Base-by-base conservation (phyloP, 2,113 vertebrate genomes). In the Carollia perspicillata region DNA sequence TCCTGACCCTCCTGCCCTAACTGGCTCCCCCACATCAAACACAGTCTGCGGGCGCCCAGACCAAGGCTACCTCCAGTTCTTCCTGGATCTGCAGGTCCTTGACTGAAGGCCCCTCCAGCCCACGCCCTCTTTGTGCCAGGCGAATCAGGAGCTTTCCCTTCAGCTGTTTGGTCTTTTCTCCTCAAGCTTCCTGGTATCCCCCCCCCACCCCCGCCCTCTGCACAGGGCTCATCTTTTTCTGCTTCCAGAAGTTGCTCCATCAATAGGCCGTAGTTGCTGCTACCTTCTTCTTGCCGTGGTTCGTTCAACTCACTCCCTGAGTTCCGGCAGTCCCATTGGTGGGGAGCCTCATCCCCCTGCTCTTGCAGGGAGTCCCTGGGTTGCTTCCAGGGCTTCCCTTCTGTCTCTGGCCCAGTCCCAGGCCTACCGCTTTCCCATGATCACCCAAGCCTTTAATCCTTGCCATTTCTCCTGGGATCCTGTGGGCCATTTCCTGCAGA, bases 181-280 rank as follows among this genome's bases (percentile, higher is more conserved):
- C 44, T 37, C 22, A 69, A 84, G 69, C 63, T 74, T 60, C 84
- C 90, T 90, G 51, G 37, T 40, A 7, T 55, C 75, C 33, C 47
- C 30, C 65, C 63, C 85, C 23, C n/a, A 10, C 33, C 47, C 30
- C 65, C 63, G 81, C 23, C n/a, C 8, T 63, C 37, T 10, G 26
- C 26, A 30, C 11, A 18, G 22, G 17, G 35, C 35, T 78, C 49
- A 65, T 85, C 47, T 63, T 60, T 95, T 65, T 75, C 33, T 44
- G n/a, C 33, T 60, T 95, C 93, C 26, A 88, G 93, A 84, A 87
- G 88, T 49, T 90, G 26, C 79, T 92, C 90, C 20, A 2, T 66
- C 69, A 49, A 6, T 17, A 49, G 44, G 28, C 26, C 53, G 40
- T 13, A 83, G 28, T 3, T 5, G 12, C 78, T 1, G 6, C 84